These are phyloP conservation scores for Ptychochromis oligacanthus DNA, from an alignment of 2,113 vertebrate genomes.

Conservation along the genomic window DNA sequence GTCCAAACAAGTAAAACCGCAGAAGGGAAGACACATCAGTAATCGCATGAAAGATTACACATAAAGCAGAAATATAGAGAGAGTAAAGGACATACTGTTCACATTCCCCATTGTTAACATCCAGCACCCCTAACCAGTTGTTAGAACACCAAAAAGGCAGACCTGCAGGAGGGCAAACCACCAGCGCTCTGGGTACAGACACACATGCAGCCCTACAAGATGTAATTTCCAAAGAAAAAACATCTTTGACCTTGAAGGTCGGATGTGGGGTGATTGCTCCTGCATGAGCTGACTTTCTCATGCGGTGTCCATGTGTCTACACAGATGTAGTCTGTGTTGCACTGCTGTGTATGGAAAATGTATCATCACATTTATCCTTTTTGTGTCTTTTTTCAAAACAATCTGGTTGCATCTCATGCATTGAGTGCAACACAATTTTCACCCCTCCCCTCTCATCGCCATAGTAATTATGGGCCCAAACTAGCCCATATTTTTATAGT, in stretches of 20 bases:
- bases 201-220: not conserved
- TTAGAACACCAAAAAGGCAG: conserved; percentile 4
- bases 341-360: not conserved
- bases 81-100: not conserved
- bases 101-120: conserved; percentile 33
- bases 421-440: not conserved
- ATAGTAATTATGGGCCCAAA: conserved; percentile 43
- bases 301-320: not conserved
- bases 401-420: conserved; percentile 24
- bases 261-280: not conserved
- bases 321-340: not conserved
- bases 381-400: not conserved
- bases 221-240: conserved; percentile 45
- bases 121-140: conserved; percentile 23
- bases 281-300: conserved; percentile 35
- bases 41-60: not conserved
- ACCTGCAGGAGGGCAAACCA: not conserved
- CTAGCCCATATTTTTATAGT: conserved; percentile 47
- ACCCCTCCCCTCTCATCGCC: not conserved
- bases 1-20: not conserved
- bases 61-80: not conserved
- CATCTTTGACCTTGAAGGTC: conserved; percentile 51
- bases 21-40: rapidly evolving
- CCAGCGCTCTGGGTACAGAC: not conserved
- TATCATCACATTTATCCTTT: not conserved